These are phyloP conservation scores for Chironomus tepperi DNA, from an alignment of 1,140 invertebrate species.

Conservation along the genomic window DNA sequence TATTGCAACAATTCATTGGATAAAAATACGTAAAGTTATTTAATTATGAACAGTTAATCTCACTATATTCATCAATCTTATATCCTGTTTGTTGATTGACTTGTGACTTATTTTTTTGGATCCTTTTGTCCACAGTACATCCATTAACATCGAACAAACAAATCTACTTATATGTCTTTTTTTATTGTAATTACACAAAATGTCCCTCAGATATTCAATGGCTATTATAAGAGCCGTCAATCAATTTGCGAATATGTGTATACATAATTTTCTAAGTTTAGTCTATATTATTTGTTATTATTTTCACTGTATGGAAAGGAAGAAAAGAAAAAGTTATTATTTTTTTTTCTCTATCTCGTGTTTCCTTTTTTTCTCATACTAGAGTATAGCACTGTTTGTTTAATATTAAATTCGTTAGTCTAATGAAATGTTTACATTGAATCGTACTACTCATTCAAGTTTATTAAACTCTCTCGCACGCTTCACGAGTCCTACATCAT, in stretches of 20 bases:
- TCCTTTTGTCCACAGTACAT: not conserved
- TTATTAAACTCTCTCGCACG: slow-evolving; percentile 16
- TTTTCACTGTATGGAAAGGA: not conserved
- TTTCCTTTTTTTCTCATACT: not conserved
- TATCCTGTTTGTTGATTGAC: not conserved
- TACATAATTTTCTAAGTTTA: not conserved
- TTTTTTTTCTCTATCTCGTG: not conserved
- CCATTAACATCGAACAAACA: not conserved
- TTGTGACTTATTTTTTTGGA: not conserved
- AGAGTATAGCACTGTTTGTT: not conserved
- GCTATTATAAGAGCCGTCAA: slow-evolving; percentile 12
- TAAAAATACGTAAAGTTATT: too few species aligned
- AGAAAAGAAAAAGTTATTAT: not conserved
- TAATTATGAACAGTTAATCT: too few species aligned
- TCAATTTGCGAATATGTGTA: not conserved
- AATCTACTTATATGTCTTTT: not conserved
- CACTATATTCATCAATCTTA: not conserved
- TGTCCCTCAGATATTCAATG: not conserved
- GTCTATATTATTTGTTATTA: too few species aligned
- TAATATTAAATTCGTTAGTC: slow-evolving; percentile 24
- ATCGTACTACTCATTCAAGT: not conserved
- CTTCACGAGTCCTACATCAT: not conserved
- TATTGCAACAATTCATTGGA: too few species aligned
- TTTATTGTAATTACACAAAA: not conserved
- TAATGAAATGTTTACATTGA: slow-evolving; percentile 21